Evolutionary conservation across 2,113 vertebrate genomes (phyloP).

Genomic region (Calyptommatus sinebrachiatus): DNA sequence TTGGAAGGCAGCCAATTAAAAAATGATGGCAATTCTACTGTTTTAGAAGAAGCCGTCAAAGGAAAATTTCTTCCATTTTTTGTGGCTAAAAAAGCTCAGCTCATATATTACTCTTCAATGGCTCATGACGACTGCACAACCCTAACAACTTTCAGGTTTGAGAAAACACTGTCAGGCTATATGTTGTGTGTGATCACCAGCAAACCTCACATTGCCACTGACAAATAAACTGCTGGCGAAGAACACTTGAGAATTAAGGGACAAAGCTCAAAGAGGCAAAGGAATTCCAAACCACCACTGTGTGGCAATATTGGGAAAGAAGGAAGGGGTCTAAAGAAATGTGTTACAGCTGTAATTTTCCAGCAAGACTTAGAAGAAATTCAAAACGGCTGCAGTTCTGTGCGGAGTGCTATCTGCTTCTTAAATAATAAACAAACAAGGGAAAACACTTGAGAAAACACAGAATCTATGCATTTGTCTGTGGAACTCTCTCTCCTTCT

Average conservation of each 20-base stretch:
- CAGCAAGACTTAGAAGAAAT: slow-evolving; percentile 5
- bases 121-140: slow-evolving; percentile 2
- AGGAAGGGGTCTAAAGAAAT: neutral
- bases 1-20: neutral
- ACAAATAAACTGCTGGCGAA: neutral
- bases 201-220: neutral
- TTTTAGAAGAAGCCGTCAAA: neutral
- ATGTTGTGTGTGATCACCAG: neutral
- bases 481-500: no score
- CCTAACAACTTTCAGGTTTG: accelerated
- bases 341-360: slow-evolving; percentile 29
- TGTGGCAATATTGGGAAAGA: neutral
- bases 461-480: no score
- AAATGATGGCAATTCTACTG: neutral
- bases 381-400: slow-evolving; percentile 8
- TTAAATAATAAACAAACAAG: neutral
- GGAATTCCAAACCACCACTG: neutral
- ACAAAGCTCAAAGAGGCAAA: neutral
- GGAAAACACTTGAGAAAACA: neutral
- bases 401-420: neutral
- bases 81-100: neutral
- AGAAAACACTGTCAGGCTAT: neutral
- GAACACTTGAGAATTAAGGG: neutral
- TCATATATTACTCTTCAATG: neutral
- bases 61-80: neutral